Conservation (phyloP, 1,140 invertebrate genomes). For the Hyles vespertilio region DNA sequence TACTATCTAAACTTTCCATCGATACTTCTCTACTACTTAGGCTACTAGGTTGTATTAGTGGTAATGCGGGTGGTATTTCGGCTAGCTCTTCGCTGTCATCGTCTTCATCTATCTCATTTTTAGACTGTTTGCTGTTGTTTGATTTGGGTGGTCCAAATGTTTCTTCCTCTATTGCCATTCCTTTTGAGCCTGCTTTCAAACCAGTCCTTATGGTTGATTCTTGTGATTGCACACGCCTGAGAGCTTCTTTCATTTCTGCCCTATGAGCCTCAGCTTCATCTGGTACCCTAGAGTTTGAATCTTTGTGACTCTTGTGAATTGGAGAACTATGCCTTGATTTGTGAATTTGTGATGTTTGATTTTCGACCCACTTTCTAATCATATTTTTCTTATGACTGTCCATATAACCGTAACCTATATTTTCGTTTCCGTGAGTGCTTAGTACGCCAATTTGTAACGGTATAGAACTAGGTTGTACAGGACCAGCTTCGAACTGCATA, state of each 20-base stretch:
- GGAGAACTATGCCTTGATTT: conserved; percentile 70
- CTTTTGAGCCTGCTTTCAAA: conserved; percentile 71
- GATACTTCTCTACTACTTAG: conserved; percentile 86
- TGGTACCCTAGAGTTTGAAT: conserved; percentile 78
- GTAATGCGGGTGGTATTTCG: conserved; percentile 85
- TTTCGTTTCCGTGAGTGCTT: conserved; percentile 62
- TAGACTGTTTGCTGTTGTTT: conserved; percentile 32
- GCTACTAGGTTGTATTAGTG: conserved; percentile 81
- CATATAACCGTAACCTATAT: conserved; percentile 88
- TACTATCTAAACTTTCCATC: conserved; percentile 84
- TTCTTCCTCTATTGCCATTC: conserved; percentile 71
- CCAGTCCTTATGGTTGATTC: conserved; percentile 77
- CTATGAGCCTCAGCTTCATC: conserved; percentile 75
- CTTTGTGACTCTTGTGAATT: conserved; percentile 76
- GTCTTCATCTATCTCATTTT: conserved; percentile 78
- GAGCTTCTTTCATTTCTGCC: conserved; percentile 70
- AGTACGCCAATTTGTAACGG: conserved; percentile 70
- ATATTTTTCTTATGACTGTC: conserved; percentile 93
- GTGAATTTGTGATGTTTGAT: conserved; percentile 88
- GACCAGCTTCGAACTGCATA: conserved; percentile 57
- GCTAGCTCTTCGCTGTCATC: conserved; percentile 84
- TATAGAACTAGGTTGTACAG: conserved; percentile 44
- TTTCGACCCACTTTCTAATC: conserved; percentile 96
- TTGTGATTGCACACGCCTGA: conserved; percentile 74
- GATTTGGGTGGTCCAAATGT: conserved; percentile 50